phyloP scores from a whole-genome alignment of 1,140 invertebrate species.

The Papilio aristodemus region DNA sequence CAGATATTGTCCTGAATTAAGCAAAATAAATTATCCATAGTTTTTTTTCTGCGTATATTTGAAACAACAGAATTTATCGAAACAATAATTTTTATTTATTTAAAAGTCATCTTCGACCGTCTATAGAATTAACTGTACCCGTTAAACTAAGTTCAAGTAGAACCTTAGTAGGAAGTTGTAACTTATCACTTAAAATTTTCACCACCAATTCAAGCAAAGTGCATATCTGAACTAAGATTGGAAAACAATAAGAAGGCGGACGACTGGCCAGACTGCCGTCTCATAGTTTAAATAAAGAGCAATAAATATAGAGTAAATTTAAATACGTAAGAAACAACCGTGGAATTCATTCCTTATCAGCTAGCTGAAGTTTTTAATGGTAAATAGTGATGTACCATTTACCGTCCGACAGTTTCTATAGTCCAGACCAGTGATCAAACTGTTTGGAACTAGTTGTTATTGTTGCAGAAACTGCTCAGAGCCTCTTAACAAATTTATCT shows the following conservation, averaged over 20 bases:
- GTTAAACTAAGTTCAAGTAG: too few relatives aligned
- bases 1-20: not conserved
- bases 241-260: not conserved
- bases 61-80: too few relatives aligned
- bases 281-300: slow-evolving; percentile 15
- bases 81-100: too few relatives aligned
- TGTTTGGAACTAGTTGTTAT: not conserved
- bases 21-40: too few relatives aligned
- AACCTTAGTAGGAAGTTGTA: too few relatives aligned
- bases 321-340: slow-evolving; percentile 33
- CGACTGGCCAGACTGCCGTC: not conserved
- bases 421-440: slow-evolving; percentile 2
- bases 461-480: too few relatives aligned
- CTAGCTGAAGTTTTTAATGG: slow-evolving; percentile 24
- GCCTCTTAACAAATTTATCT: too few relatives aligned
- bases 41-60: too few relatives aligned
- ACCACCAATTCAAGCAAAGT: not conserved
- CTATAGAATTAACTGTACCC: too few relatives aligned
- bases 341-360: slow-evolving; percentile 34
- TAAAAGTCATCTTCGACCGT: too few relatives aligned
- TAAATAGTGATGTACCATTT: slow-evolving; percentile 19
- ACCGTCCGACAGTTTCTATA: too few relatives aligned
- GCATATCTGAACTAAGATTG: not conserved
- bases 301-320: slow-evolving; percentile 32
- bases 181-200: not conserved